Conservation (phyloP, 2,797 vertebrate species). For the Perdix hodgsoniae region DNA sequence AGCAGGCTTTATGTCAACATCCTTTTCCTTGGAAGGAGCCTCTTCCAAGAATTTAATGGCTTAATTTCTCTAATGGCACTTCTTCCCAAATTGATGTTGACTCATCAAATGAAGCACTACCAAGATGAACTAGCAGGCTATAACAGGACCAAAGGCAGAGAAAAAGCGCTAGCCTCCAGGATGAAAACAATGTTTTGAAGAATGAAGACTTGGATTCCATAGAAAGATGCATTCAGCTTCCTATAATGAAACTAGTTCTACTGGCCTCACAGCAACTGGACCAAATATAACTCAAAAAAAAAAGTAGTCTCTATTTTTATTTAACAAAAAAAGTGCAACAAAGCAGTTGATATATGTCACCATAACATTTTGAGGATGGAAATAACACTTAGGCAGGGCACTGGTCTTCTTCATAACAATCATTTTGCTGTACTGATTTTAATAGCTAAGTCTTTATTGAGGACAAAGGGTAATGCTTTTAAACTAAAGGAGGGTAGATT, state of each 20-base stretch:
- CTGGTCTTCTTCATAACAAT: background rate
- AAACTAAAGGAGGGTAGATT: background rate
- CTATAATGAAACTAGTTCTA: background rate
- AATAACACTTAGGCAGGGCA: background rate
- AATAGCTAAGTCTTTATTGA: background rate
- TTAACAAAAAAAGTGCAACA: background rate
- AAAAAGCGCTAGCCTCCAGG: background rate
- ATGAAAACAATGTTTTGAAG: background rate
- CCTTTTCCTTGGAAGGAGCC: conserved; percentile 5
- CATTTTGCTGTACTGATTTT: background rate
- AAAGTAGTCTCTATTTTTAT: background rate
- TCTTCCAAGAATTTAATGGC: background rate
- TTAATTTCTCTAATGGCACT: background rate
- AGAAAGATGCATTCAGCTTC: background rate
- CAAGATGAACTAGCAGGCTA: background rate
- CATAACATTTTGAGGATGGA: background rate
- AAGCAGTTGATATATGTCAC: background rate
- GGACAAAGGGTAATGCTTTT: background rate
- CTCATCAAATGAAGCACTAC: background rate
- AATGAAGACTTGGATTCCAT: background rate
- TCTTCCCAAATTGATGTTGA: background rate
- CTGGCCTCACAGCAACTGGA: background rate
- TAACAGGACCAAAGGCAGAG: background rate
- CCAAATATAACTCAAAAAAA: background rate
- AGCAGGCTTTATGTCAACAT: background rate